Base-by-base conservation (phyloP, 2,113 vertebrate species). In the Strigops habroptila region DNA sequence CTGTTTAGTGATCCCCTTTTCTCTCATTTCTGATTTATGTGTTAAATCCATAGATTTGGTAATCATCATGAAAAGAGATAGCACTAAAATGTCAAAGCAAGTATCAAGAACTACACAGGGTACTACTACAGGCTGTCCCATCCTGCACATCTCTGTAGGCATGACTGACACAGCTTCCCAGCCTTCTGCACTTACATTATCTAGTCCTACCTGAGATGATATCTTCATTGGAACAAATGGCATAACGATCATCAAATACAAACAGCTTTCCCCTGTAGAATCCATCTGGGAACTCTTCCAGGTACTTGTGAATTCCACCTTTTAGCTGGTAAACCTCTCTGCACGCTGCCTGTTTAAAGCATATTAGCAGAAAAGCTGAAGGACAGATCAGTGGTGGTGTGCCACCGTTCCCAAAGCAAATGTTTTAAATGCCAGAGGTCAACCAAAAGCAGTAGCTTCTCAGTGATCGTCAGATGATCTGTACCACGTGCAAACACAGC, bases 221-320 rank as follows among this genome's bases (percentile, higher is more conserved):
- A 37, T 99, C 98, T 43, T 88, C 71, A 90, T 99, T 99, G 92
- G 98, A 99, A 90, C 98, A 98, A 91, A 99, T 98, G 94, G 99
- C 92, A n/a, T 98, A 99, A 79, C 99, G 99, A 55, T 99, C 98
- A 91, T 99, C 99, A 93, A 99, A 99, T 57, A 99, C 99, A 94
- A 99, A 99, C 64, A 99, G 98, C 96, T 99, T 99, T 57, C 99
- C 99, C 35, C 98, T 98, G 96, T 99, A 99, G 97, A 99, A 99
- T 25, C 99, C 99, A 33, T 99, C 97, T 8, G 99, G 99, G 97
- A 99, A 99, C 83, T 97, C 98, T 96, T 99, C 99, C 95, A 99
- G 97, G 95, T 99, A 99, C 83, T 99, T 99, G 96, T 99, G 99
- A 96, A 99, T 99, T 93, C 99, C 99, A 41, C 99, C 99, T 97